phyloP scores from a whole-genome alignment of 1,140 invertebrate species.

The Drosophila pallidifrons region DNA sequence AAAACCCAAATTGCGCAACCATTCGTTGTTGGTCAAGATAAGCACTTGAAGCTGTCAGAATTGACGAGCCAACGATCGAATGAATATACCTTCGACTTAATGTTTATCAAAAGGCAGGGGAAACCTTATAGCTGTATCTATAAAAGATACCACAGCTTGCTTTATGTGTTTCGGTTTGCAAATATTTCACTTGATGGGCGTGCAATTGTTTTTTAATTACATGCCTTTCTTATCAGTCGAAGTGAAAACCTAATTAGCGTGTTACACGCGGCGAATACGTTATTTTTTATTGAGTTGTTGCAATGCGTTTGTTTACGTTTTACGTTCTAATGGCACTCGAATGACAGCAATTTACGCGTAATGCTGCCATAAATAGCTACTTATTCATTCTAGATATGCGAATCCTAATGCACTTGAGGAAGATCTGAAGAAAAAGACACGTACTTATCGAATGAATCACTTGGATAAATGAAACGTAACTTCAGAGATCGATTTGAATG shows the following conservation, averaged over 20 bases:
- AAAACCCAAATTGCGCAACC: constrained; percentile 56
- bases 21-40: constrained; percentile 52
- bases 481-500: too few species aligned
- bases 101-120: neutral
- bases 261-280: constrained; percentile 3
- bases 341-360: constrained; percentile 4
- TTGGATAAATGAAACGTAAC: neutral
- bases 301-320: neutral
- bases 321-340: neutral
- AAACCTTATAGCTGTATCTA: constrained; percentile 6
- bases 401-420: neutral
- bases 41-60: constrained; percentile 52
- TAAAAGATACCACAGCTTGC: neutral
- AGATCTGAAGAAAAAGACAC: neutral
- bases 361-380: constrained; percentile 1
- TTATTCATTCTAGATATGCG: constrained; percentile 1
- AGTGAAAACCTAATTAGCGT: neutral
- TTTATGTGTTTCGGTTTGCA: neutral
- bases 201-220: constrained; percentile 49
- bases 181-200: constrained; percentile 22
- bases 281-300: neutral
- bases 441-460: neutral
- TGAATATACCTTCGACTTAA: neutral
- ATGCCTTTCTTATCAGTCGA: constrained; percentile 23
- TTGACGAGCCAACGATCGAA: constrained; percentile 28